phyloP scores from a whole-genome alignment of 2,797 vertebrate genomes.

The Chelidonichthys spinosus region DNA sequence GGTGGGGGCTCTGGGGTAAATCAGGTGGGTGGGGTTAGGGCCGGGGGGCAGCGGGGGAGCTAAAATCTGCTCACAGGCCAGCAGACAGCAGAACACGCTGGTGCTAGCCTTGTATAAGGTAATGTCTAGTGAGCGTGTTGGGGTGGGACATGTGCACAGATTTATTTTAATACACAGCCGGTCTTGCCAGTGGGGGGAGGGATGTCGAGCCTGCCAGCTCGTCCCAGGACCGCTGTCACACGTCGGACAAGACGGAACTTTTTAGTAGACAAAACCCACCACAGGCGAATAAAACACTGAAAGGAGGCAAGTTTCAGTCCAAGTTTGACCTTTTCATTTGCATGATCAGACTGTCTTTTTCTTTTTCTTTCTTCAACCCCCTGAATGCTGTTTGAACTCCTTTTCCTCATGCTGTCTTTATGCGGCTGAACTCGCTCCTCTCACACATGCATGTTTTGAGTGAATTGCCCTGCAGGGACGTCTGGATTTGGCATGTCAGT shows the following conservation, averaged over 20 bases:
- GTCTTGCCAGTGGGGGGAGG: constrained; percentile 65
- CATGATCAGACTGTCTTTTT: constrained; percentile 63
- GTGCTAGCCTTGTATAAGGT: constrained; percentile 95
- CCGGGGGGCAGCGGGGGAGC: constrained; percentile 44
- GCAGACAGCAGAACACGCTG: constrained; percentile 87
- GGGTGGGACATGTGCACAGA: constrained; percentile 85
- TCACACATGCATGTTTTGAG: constrained; percentile 62
- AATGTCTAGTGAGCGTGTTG: constrained; percentile 91
- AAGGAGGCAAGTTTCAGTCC: constrained; percentile 78
- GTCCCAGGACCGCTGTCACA: constrained; percentile 69
- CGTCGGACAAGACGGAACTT: constrained; percentile 63
- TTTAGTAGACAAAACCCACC: constrained; percentile 66
- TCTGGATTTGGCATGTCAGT: constrained; percentile 58
- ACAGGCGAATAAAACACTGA: constrained; percentile 59
- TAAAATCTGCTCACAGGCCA: constrained; percentile 85
- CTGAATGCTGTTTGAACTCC: constrained; percentile 30
- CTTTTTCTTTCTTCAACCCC: constrained; percentile 9
- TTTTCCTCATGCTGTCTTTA: constrained; percentile 20
- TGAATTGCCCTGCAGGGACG: constrained; percentile 44
- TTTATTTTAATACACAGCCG: constrained; percentile 88
- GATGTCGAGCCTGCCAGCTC: constrained; percentile 50
- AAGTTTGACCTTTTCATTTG: constrained; percentile 70
- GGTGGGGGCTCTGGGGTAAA: constrained; percentile 66
- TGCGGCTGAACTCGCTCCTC: constrained; percentile 21
- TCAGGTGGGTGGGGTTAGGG: constrained; percentile 71